Percentiles rank a stretch among this genome's conserved stretches.
Evolutionary conservation across 2,113 vertebrate genomes (phyloP).

Genomic region (Megaleporinus macrocephalus): DNA sequence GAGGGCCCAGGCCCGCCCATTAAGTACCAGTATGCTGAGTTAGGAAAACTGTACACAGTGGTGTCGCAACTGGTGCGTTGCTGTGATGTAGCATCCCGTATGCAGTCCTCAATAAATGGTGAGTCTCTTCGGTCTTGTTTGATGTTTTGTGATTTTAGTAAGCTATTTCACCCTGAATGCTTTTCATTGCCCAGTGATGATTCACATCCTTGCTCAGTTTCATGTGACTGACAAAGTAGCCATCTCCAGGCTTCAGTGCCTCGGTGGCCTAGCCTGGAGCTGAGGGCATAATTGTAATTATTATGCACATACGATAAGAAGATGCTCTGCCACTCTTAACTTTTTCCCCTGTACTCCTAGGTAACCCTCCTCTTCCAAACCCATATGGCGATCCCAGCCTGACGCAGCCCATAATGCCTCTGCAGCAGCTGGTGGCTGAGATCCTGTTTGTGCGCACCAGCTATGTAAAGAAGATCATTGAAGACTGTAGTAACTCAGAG

Average conservation of each 20-base stretch:
- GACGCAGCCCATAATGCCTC: slow-evolving; percentile 94
- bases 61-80: slow-evolving; percentile 97
- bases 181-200: slow-evolving; percentile 67
- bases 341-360: slow-evolving; percentile 72
- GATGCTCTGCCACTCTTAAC: not conserved
- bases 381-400: slow-evolving; percentile 96
- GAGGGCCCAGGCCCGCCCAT: slow-evolving; percentile 99
- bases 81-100: slow-evolving; percentile 95
- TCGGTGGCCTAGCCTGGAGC: slow-evolving; percentile 66
- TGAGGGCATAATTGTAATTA: slow-evolving; percentile 64
- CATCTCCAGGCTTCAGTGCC: slow-evolving; percentile 64
- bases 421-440: slow-evolving; percentile 97
- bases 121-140: slow-evolving; percentile 36
- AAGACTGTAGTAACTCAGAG: slow-evolving; percentile 99
- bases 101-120: slow-evolving; percentile 99
- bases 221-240: slow-evolving; percentile 71
- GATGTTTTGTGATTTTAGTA: not conserved
- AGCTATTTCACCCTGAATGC: not conserved
- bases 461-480: slow-evolving; percentile 99
- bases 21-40: slow-evolving; percentile 98
- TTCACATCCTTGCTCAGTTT: slow-evolving; percentile 77
- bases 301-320: not conserved
- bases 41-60: slow-evolving; percentile 97
- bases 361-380: slow-evolving; percentile 95
- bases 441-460: slow-evolving; percentile 98